phyloP scores from a whole-genome alignment of 2,113 vertebrate species.

The Emberiza fucata region DNA sequence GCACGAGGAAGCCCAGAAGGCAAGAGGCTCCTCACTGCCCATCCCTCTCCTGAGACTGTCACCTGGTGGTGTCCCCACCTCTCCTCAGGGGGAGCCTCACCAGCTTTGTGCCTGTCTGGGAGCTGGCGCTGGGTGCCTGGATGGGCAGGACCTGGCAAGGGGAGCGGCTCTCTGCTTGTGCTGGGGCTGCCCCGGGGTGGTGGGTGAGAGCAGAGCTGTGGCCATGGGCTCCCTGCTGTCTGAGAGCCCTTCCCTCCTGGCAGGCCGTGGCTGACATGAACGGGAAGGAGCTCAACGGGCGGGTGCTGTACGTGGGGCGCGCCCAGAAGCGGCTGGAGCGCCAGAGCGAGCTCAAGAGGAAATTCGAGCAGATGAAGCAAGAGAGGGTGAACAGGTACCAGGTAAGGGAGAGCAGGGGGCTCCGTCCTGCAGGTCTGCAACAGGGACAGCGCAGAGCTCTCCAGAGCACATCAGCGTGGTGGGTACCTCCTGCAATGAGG shows the following conservation, averaged over 20 bases:
- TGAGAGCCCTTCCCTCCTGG: not conserved
- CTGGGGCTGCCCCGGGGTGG: not conserved
- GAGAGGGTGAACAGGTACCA: conserved; percentile 90
- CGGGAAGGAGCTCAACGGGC: conserved; percentile 87
- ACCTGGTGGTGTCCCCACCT: not conserved
- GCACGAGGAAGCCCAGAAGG: conserved; percentile 93
- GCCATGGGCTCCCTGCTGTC: fast-evolving
- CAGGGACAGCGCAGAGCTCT: not conserved
- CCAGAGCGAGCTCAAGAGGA: conserved; percentile 90
- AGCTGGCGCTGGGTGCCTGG: not conserved
- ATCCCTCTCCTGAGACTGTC: fast-evolving
- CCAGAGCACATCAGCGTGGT: not conserved
- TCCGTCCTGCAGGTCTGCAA: fast-evolving
- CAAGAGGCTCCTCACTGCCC: conserved; percentile 29
- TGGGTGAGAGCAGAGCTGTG: not conserved
- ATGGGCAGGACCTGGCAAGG: not conserved
- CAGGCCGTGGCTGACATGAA: conserved; percentile 94
- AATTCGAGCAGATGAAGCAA: conserved; percentile 93
- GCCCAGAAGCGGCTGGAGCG: conserved; percentile 94
- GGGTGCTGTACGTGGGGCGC: conserved; percentile 85
- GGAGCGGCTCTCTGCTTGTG: not conserved
- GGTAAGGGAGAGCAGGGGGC: conserved; percentile 66
- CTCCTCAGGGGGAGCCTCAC: fast-evolving
- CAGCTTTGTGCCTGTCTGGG: fast-evolving
- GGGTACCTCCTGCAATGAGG: not conserved